Evolutionary conservation across 2,113 vertebrate genomes (phyloP).

Genomic region (Axis porcinus): DNA sequence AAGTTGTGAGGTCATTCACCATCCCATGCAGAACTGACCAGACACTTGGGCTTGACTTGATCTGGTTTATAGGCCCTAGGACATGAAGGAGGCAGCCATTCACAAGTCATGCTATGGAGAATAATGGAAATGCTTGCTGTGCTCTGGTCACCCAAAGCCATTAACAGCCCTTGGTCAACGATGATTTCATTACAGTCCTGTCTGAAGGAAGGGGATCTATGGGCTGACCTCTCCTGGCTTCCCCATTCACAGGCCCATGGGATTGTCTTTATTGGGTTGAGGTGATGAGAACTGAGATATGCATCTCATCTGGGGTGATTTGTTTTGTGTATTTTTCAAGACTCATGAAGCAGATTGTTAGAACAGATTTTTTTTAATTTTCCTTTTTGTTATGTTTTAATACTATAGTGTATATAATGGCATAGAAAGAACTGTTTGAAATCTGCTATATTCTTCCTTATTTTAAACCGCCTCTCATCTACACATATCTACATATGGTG

Average conservation of each 20-base stretch:
- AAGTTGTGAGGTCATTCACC: neutral
- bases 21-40: neutral
- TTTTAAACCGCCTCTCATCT: conserved; percentile 42
- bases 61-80: neutral
- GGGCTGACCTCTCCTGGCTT: neutral
- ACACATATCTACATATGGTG: conserved; percentile 48
- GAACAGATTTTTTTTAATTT: conserved; percentile 71
- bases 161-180: neutral
- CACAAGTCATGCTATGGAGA: neutral
- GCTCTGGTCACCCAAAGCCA: neutral
- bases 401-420: conserved; percentile 55
- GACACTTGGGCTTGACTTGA: neutral
- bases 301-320: conserved; percentile 28
- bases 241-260: neutral
- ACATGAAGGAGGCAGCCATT: neutral
- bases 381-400: conserved; percentile 75
- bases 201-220: neutral
- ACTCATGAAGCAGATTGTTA: conserved; percentile 58
- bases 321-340: conserved; percentile 59
- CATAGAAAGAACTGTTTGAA: conserved; percentile 66
- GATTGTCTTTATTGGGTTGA: neutral
- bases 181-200: conserved; percentile 36
- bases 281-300: neutral
- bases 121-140: neutral
- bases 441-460: conserved; percentile 58